Conservation (phyloP, 1,140 invertebrate species). For the Hypsibius dujardini region DNA sequence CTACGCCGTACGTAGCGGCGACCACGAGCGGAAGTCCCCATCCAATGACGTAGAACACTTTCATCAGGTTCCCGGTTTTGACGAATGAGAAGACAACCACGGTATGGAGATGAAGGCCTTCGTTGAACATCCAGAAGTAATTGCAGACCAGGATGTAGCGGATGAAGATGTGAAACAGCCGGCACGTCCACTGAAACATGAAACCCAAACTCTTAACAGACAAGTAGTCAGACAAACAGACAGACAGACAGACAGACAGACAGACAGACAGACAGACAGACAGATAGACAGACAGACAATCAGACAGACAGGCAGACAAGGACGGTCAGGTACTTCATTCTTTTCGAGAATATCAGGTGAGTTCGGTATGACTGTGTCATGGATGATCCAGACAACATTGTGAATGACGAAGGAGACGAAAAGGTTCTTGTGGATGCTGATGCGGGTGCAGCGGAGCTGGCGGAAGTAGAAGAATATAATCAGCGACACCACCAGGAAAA, state of each 20-base stretch:
- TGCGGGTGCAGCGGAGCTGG: too few relatives aligned
- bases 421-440: too few relatives aligned
- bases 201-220: neutral
- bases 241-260: neutral
- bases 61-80: slow-evolving; percentile 59
- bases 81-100: slow-evolving; percentile 75
- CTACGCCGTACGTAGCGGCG: neutral
- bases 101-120: slow-evolving; percentile 64
- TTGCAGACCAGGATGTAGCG: slow-evolving; percentile 77
- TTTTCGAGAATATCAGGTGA: too few relatives aligned
- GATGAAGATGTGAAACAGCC: slow-evolving; percentile 57
- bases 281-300: neutral
- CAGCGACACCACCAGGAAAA: too few relatives aligned
- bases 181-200: slow-evolving; percentile 50
- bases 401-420: too few relatives aligned
- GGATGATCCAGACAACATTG: too few relatives aligned
- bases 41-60: slow-evolving; percentile 60
- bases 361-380: too few relatives aligned
- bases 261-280: neutral
- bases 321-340: too few relatives aligned
- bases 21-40: slow-evolving; percentile 42
- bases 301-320: too few relatives aligned
- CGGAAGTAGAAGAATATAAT: too few relatives aligned
- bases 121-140: slow-evolving; percentile 55
- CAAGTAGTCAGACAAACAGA: too few relatives aligned